Evolutionary conservation across 2,797 vertebrate genomes (phyloP).

Genomic region (Melanotaenia maccullochi): DNA sequence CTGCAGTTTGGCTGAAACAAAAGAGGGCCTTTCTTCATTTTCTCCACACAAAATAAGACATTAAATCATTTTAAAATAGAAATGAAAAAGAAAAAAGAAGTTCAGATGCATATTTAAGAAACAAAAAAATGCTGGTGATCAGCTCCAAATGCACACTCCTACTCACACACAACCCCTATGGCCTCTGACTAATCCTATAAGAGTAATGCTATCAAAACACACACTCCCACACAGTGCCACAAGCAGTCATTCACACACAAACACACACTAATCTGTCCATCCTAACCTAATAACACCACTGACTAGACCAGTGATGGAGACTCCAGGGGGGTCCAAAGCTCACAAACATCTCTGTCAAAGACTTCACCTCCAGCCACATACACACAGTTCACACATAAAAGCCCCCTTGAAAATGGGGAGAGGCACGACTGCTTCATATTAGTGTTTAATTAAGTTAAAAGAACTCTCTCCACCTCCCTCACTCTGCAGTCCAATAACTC

Average conservation of each 20-base stretch:
- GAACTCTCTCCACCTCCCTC: conserved; percentile 51
- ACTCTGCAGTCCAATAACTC: conserved; percentile 69
- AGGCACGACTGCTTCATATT: conserved; percentile 83
- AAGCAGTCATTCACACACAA: conserved; percentile 30
- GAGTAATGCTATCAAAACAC: conserved; percentile 60
- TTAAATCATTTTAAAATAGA: neutral
- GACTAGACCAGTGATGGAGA: conserved; percentile 41
- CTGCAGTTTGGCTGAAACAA: neutral
- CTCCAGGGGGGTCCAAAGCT: conserved; percentile 53
- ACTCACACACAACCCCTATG: conserved; percentile 16
- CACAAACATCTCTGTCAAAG: conserved; percentile 50
- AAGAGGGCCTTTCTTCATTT: neutral
- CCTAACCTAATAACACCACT: conserved; percentile 63
- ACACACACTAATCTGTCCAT: conserved; percentile 58
- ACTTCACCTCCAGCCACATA: conserved; percentile 33
- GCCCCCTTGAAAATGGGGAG: conserved; percentile 52
- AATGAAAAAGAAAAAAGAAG: neutral
- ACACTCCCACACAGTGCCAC: conserved; percentile 33
- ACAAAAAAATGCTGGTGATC: neutral
- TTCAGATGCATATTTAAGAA: conserved; percentile 6
- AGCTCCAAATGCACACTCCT: neutral
- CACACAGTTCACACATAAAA: conserved; percentile 48
- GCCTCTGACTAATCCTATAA: conserved; percentile 73
- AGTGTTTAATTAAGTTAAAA: conserved; percentile 86
- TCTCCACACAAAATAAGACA: neutral